These are phyloP conservation scores for Loripinus fragilis DNA, from an alignment of 2,888 invertebrate species.

Conservation along the genomic window DNA sequence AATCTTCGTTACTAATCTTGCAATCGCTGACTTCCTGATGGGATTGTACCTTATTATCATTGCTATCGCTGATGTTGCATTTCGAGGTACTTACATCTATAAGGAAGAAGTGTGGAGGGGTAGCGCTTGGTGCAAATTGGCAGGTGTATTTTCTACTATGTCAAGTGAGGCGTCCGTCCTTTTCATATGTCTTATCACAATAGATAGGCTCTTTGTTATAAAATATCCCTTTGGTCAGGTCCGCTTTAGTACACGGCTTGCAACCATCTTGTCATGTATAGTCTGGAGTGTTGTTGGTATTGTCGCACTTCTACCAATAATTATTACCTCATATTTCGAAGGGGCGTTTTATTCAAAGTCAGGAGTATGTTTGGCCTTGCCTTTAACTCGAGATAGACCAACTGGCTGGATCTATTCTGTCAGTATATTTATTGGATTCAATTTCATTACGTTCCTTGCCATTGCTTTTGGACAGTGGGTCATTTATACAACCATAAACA, in stretches of 20 bases:
- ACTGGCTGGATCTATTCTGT: conserved; percentile 82
- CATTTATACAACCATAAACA: conserved; percentile 74
- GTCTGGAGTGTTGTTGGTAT: conserved; percentile 73
- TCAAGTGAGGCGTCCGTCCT: conserved; percentile 87
- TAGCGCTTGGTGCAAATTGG: conserved; percentile 24
- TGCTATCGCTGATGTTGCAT: conserved; percentile 60
- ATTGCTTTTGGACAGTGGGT: conserved; percentile 76
- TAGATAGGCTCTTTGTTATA: conserved; percentile 87
- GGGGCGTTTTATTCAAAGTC: conserved; percentile 77
- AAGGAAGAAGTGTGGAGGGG: conserved; percentile 60
- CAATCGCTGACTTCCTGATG: conserved; percentile 52
- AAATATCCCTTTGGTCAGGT: conserved; percentile 85
- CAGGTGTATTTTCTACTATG: conserved; percentile 60
- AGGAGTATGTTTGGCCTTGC: conserved; percentile 78
- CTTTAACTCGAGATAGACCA: conserved; percentile 76
- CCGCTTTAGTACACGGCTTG: conserved; percentile 63
- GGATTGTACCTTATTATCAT: conserved; percentile 50
- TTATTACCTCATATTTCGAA: conserved; percentile 74
- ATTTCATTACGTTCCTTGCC: conserved; percentile 74
- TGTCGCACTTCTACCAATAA: conserved; percentile 76
- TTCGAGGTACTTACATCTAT: conserved; percentile 56
- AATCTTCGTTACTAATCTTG: conserved; percentile 52
- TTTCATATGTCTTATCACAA: conserved; percentile 86
- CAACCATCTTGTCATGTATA: conserved; percentile 57
- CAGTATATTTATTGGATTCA: conserved; percentile 77